These are phyloP conservation scores for Bradynema listronoti DNA, from an alignment of 1,140 invertebrate genomes.

Conservation along the genomic window DNA sequence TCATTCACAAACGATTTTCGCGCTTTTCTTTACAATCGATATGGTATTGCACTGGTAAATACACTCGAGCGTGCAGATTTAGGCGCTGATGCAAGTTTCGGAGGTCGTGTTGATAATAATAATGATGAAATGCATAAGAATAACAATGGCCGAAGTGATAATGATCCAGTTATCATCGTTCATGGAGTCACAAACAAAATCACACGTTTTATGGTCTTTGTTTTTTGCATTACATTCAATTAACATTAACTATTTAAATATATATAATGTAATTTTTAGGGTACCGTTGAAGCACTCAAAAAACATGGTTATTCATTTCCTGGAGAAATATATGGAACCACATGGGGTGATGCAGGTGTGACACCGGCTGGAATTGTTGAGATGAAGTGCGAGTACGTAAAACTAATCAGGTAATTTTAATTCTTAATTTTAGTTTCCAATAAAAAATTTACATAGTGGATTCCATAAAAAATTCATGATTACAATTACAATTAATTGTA, in stretches of 20 bases:
- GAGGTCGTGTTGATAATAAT: constrained; percentile 13
- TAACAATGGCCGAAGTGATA: background rate
- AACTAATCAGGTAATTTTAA: constrained; percentile 30
- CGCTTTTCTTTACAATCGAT: constrained; percentile 37
- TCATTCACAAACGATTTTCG: constrained; percentile 34
- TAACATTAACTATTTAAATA: background rate
- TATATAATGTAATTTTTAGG: constrained; percentile 18
- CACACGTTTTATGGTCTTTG: constrained; percentile 19
- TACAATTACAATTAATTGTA: constrained; percentile 20
- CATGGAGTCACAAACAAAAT: constrained; percentile 46
- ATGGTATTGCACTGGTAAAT: constrained; percentile 37
- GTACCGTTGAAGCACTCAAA: constrained; percentile 24
- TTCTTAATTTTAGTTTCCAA: too few species aligned
- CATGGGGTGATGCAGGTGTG: constrained; percentile 40
- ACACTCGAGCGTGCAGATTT: constrained; percentile 35
- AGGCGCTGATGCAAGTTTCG: constrained; percentile 38
- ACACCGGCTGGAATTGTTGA: constrained; percentile 41
- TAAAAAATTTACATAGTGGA: background rate
- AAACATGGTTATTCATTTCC: constrained; percentile 24
- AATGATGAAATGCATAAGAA: constrained; percentile 5
- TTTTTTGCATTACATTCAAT: background rate
- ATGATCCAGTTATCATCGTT: constrained; percentile 35
- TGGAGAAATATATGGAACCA: constrained; percentile 40
- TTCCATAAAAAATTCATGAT: constrained; percentile 1
- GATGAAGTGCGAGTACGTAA: constrained; percentile 40